These are phyloP conservation scores for Ochropleura plecta DNA, from an alignment of 2,888 invertebrate species.

Conservation along the genomic window DNA sequence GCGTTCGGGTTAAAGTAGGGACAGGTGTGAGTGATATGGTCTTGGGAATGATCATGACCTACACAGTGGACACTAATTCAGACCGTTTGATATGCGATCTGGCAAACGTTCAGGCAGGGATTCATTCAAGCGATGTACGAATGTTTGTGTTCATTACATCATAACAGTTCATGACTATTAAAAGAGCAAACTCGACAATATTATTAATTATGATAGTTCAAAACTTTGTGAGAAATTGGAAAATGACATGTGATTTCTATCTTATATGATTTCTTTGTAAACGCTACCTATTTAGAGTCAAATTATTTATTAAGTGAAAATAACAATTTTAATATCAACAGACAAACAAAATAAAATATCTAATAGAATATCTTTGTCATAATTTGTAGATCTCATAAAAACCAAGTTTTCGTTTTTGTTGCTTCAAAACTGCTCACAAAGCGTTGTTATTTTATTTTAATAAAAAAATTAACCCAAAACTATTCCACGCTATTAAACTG, in stretches of 20 bases:
- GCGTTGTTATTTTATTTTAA: not conserved
- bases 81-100: constrained; percentile 78
- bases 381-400: not conserved
- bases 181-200: constrained; percentile 51
- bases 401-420: not conserved
- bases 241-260: not conserved
- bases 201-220: constrained; percentile 10
- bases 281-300: not conserved
- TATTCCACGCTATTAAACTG: not conserved
- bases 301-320: not conserved
- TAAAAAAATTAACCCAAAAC: not conserved
- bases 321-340: not conserved
- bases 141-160: constrained; percentile 71
- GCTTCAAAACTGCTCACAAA: too few species aligned
- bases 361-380: not conserved
- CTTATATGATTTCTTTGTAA: not conserved
- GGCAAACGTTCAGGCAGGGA: constrained; percentile 82
- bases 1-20: constrained; percentile 41
- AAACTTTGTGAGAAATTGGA: not conserved
- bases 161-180: constrained; percentile 56
- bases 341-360: not conserved
- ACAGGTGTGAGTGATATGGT: constrained; percentile 73
- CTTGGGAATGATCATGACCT: constrained; percentile 84
- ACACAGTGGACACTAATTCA: constrained; percentile 82
- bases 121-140: constrained; percentile 82